Conservation (phyloP, 2,888 invertebrate genomes). For the Entomobrya multifasciata region DNA sequence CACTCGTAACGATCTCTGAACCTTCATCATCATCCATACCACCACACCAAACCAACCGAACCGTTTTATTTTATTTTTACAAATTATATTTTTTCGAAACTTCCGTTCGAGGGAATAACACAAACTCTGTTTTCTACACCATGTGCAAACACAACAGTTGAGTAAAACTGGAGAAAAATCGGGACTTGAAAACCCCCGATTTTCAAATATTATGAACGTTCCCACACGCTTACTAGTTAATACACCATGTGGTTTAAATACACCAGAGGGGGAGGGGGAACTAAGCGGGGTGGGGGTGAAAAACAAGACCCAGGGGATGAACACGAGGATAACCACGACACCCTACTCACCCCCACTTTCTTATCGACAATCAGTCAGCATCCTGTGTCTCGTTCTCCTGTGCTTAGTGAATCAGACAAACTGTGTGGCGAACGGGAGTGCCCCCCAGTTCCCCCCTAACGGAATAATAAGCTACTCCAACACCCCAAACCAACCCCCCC, state of each 20-base stretch:
- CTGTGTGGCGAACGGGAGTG: not conserved
- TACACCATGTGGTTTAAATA: too few relatives aligned
- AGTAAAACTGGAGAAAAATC: too few relatives aligned
- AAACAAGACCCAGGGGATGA: slow-evolving; percentile 11
- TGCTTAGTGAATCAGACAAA: not conserved
- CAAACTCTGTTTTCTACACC: too few relatives aligned
- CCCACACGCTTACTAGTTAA: not conserved
- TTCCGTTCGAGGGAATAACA: too few relatives aligned
- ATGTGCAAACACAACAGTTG: not conserved
- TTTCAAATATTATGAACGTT: slow-evolving; percentile 7
- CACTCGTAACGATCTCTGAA: too few relatives aligned
- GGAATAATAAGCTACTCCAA: slow-evolving; percentile 11
- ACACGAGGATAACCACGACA: not conserved
- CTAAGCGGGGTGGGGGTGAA: not conserved
- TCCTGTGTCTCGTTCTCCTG: not conserved
- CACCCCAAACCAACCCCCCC: not conserved
- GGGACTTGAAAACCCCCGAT: not conserved
- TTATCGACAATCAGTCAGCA: not conserved
- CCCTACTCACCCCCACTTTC: too few relatives aligned
- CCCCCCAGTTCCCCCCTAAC: too few relatives aligned
- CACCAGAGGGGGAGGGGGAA: too few relatives aligned
- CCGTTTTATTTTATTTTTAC: too few relatives aligned
- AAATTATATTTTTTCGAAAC: too few relatives aligned
- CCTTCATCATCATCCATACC: too few relatives aligned
- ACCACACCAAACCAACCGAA: too few relatives aligned